A percentile compares a stretch with the other conserved stretches of the same genome.
Evolutionary conservation across 2,113 vertebrate genomes (phyloP).

Genomic region (Sakesphorus luctuosus): DNA sequence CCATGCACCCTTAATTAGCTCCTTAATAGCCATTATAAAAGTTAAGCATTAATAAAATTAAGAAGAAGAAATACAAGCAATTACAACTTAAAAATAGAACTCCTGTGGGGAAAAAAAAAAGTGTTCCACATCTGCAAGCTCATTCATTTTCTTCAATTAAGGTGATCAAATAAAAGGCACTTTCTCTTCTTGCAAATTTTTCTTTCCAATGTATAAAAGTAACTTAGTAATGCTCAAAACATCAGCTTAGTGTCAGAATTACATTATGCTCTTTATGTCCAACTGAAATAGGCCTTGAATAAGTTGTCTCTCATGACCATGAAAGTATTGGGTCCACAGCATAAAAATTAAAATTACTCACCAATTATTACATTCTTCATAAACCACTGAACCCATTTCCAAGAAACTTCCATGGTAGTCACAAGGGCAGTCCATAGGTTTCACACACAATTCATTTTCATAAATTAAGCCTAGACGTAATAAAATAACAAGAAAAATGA

Average conservation of each 20-base stretch:
- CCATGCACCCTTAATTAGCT: background rate
- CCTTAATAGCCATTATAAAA: background rate
- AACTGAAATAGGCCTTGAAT: background rate
- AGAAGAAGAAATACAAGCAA: background rate
- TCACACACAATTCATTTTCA: conserved; percentile 85
- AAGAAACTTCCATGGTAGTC: conserved; percentile 86
- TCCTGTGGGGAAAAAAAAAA: background rate
- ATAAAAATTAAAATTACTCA: conserved; percentile 45
- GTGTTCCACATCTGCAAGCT: background rate
- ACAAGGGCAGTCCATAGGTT: conserved; percentile 90
- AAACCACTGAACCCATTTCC: conserved; percentile 84
- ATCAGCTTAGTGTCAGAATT: background rate
- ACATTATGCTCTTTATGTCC: background rate
- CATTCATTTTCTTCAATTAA: background rate
- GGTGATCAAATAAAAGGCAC: background rate
- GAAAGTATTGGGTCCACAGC: background rate
- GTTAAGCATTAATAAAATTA: background rate
- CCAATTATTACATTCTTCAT: conserved; percentile 95
- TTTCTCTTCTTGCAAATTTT: background rate
- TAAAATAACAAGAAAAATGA: background rate
- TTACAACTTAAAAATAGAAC: background rate
- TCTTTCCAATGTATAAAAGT: background rate
- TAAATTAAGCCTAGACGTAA: conserved; percentile 86
- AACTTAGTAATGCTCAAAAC: background rate
- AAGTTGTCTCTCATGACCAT: background rate